Evolutionary conservation across 2,113 vertebrate genomes (phyloP), one percentile per base, ranked within the genome.

Genomic region (Cathartes aura): DNA sequence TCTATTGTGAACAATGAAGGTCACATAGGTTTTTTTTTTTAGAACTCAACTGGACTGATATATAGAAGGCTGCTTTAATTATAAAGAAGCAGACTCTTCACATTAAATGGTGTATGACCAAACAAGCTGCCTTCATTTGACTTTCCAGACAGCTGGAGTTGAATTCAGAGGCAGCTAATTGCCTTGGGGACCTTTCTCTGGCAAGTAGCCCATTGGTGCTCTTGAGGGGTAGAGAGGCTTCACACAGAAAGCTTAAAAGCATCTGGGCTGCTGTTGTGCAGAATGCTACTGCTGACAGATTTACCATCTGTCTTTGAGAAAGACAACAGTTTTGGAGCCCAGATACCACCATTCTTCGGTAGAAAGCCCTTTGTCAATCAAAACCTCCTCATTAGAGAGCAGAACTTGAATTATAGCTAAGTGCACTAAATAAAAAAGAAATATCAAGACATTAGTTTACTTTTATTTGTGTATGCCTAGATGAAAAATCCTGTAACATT

Each of bases 231-330:
- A 92, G 93, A 97, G 89, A 94, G 86, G 89, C 75, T 98, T 98
- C 97, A 94, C 93, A 96, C 68, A 88, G 85, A 97, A 94, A 97
- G 79, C 95, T 97, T 97, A 95, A 97, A 98, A 98, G 98, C 96
- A 98, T 98, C 95, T 99, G 98, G 97, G 96, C 98, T 97, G 95
- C 95, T 97, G 96, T 98, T 97, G 92, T 94, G 93, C 89, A 94
- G 93, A 97, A 82, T 82, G 97, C 86, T 93, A 87, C 97, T 95
- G 96, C 92, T 98, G 98, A 98, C 96, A 98, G 98, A 98, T 98
- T 98, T 98, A 98, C 98, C 98, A 98, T 98, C 98, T 98, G 98
- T 94, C 97, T 98, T 96, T 96, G 95, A 98, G 96, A 97, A 97
- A 98, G 94, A 94, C 87, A 97, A 45, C 64, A 95, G 90, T 93